These are phyloP conservation scores for Argyresthia albistria DNA, from an alignment of 2,888 invertebrate species.

Conservation along the genomic window DNA sequence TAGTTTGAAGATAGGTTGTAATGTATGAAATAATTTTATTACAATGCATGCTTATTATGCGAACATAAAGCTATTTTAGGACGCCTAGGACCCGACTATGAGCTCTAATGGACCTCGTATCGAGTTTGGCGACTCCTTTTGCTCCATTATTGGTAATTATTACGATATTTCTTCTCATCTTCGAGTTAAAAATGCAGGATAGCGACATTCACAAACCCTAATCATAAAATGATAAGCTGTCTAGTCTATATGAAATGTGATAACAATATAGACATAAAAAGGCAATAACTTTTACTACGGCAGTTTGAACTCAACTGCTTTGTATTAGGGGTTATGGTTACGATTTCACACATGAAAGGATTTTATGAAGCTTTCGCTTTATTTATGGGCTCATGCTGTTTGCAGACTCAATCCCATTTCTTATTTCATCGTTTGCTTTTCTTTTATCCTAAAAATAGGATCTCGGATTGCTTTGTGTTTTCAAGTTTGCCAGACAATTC, in stretches of 20 bases:
- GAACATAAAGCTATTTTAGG: conserved; percentile 40
- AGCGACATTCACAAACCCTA: background rate
- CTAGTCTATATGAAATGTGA: background rate
- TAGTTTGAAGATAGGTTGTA: conserved; percentile 11
- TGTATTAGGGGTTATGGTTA: background rate
- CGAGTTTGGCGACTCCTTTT: background rate
- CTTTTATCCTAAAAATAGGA: background rate
- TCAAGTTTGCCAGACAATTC: no score
- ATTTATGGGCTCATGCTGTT: no score
- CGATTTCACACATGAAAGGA: background rate
- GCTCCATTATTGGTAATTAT: background rate
- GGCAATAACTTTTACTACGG: background rate
- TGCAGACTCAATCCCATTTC: no score
- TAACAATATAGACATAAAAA: background rate
- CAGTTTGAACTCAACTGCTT: conserved; percentile 1
- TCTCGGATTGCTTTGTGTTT: no score
- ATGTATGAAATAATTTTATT: conserved; percentile 46
- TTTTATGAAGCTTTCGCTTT: background rate
- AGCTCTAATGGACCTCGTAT: conserved; percentile 18
- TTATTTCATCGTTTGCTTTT: background rate
- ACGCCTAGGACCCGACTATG: conserved; percentile 30
- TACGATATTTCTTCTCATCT: background rate
- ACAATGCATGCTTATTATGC: conserved; percentile 33
- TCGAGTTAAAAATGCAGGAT: background rate
- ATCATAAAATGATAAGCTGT: background rate